Conservation (phyloP, 2,888 invertebrate genomes). For the Ichneumon xanthorius region DNA sequence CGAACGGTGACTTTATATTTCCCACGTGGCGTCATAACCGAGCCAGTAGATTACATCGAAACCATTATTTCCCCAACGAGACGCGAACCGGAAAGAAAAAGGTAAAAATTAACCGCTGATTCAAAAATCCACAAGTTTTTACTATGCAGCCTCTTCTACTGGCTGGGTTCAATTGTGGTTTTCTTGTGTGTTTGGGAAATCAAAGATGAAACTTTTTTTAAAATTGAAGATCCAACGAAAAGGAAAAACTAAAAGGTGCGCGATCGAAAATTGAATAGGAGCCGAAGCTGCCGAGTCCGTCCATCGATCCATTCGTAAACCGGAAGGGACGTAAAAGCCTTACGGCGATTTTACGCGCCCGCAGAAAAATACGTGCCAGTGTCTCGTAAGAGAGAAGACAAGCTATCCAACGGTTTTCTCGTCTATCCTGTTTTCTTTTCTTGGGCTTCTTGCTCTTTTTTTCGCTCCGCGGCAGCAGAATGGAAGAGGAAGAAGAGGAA, state of each 20-base stretch:
- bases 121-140: neutral
- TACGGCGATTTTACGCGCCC: slow-evolving; percentile 32
- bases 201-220: neutral
- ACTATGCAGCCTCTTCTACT: neutral
- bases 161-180: neutral
- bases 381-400: slow-evolving; percentile 24
- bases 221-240: neutral
- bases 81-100: neutral
- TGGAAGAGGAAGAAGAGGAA: slow-evolving; percentile 11
- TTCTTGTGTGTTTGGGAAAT: neutral
- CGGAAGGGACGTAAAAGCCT: slow-evolving; percentile 41
- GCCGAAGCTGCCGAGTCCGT: neutral
- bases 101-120: neutral
- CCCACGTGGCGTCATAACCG: slow-evolving; percentile 20
- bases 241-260: neutral
- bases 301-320: slow-evolving; percentile 2
- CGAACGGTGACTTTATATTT: slow-evolving; percentile 21
- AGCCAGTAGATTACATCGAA: neutral
- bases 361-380: slow-evolving; percentile 54
- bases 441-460: neutral
- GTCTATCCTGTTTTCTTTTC: slow-evolving; percentile 5
- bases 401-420: slow-evolving; percentile 23
- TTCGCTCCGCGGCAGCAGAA: slow-evolving; percentile 17
- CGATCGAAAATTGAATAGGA: neutral
- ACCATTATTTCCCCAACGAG: neutral